Evolutionary conservation across 2,113 vertebrate genomes (phyloP), one percentile per base, ranked within the genome.

Genomic region (Alaudala cheleensis): DNA sequence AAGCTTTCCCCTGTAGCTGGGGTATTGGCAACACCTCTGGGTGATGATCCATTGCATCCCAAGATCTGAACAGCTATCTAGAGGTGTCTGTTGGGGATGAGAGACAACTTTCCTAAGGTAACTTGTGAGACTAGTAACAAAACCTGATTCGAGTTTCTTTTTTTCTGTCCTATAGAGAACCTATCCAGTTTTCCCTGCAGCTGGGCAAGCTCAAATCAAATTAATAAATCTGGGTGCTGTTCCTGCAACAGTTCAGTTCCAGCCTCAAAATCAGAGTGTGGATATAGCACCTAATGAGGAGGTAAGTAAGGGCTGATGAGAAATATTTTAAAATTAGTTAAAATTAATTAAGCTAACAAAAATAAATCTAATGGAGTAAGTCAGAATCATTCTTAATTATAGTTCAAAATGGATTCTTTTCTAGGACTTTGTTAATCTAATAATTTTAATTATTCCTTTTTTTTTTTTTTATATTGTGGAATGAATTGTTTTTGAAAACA

Each of bases 101-200:
- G 31, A 73, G 8, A 5, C 4, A 24, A 67, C 58, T 74, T 80
- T 65, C 33, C 50, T 19, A 40, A 80, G 71, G 47, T 56, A 78
- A 7, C 21, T 82, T 66, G 18, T 28, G 49, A 87, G 34, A 65
- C 29, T 16, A 76, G 79, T 37, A 40, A 65, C 16, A 45, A 92
- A 88, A 15, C 8, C 19, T 4, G 1, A 50, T 14, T 71, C 15
- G 44, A 44, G 44, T 47, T 44, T 54, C 10, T 66, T 81, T 70
- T 77, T 88, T 31, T n/a, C 28, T 81, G 6, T 45, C 78, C 51
- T 93, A 64, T 95, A 99, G 99, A 98, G 98, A 98, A 99, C 98
- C 26, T 91, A 98, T 57, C 99, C 99, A 28, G 95, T 84, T 60
- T 99, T 99, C 89, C 99, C 99, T 61, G 77, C 91, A 18, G 83